Evolutionary conservation across 2,888 invertebrate species (phyloP).

Genomic region (Tetheella fluctuosa): DNA sequence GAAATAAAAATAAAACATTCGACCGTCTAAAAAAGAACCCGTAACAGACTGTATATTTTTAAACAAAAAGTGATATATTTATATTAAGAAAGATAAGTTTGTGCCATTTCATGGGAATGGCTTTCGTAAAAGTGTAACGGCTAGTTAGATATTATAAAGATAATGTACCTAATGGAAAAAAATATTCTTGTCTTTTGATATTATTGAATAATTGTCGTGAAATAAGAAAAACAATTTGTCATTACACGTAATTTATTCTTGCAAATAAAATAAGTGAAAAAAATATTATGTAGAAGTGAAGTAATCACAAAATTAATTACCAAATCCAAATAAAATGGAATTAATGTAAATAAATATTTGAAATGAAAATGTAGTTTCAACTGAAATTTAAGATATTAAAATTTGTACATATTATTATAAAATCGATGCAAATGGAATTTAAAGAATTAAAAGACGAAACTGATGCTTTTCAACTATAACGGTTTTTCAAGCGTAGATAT

Average conservation of each 20-base stretch:
- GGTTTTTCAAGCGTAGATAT: neutral
- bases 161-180: conserved; percentile 13
- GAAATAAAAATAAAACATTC: neutral
- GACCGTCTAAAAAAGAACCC: neutral
- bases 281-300: neutral
- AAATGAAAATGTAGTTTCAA: conserved; percentile 24
- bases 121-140: conserved; percentile 17
- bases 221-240: neutral
- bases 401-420: conserved; percentile 49
- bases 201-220: neutral
- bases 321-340: neutral
- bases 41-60: conserved; percentile 20
- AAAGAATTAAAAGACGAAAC: conserved; percentile 43
- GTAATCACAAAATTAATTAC: neutral
- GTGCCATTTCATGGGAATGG: conserved; percentile 30
- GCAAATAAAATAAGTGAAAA: neutral
- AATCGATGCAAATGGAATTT: conserved; percentile 76
- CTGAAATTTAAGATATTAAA: conserved; percentile 28
- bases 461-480: conserved; percentile 23
- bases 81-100: conserved; percentile 24
- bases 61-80: conserved; percentile 35
- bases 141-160: conserved; percentile 16
- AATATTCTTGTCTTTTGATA: conserved; percentile 8
- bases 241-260: neutral
- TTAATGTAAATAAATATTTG: conserved; percentile 13